phyloP scores from a whole-genome alignment of 2,113 vertebrate species.

The Pseudolaguvia tuberculata region DNA sequence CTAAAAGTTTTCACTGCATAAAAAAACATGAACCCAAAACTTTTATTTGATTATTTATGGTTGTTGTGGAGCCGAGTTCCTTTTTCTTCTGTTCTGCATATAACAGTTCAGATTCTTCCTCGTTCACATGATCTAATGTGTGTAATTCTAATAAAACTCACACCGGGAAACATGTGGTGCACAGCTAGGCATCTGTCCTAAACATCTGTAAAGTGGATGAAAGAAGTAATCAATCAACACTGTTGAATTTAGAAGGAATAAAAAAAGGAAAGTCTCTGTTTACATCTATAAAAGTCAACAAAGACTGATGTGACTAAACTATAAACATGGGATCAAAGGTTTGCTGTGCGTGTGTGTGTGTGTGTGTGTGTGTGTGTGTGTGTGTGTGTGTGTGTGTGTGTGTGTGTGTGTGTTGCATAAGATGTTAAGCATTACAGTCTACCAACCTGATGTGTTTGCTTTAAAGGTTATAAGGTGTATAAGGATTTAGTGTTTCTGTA shows the following conservation, averaged over 20 bases:
- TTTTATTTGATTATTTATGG: too few relatives aligned
- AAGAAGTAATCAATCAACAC: not conserved
- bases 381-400: not conserved
- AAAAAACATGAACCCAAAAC: too few relatives aligned
- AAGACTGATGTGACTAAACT: not conserved
- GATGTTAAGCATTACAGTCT: not conserved
- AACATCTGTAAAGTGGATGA: not conserved
- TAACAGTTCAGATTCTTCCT: not conserved
- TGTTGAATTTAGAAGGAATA: not conserved
- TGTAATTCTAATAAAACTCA: conserved; percentile 1
- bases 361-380: not conserved
- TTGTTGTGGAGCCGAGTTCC: too few relatives aligned
- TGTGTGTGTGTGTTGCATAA: not conserved
- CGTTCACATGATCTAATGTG: not conserved
- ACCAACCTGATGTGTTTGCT: too few relatives aligned
- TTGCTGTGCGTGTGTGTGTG: not conserved
- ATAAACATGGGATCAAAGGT: conserved; percentile 1
- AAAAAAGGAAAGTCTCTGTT: conserved; percentile 6
- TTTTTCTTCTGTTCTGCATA: too few relatives aligned
- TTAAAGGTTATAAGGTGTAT: too few relatives aligned
- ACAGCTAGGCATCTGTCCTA: not conserved
- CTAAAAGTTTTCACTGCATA: too few relatives aligned
- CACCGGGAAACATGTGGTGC: conserved; percentile 8
- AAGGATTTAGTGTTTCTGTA: too few relatives aligned
- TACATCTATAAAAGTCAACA: conserved; percentile 2